Evolutionary conservation across 2,113 vertebrate species (phyloP), one percentile per base, ranked within the genome.

Genomic region (Theristicus caerulescens): DNA sequence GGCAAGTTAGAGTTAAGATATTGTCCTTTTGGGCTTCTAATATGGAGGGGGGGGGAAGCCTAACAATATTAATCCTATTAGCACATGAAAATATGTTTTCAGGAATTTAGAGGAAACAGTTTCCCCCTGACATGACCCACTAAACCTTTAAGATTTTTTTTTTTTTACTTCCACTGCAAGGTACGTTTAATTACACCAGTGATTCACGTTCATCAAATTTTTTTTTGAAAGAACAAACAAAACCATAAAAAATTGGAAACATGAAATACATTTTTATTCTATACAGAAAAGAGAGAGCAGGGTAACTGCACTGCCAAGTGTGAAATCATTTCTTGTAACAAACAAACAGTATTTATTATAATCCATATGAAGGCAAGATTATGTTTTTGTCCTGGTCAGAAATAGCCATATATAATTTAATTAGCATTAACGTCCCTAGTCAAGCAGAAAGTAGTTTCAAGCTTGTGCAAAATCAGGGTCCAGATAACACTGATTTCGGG

Each of bases 31-130:
- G 13, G 46, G 29, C 26, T 94, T 77, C 74, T 62, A 82, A 81
- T 24, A 69, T 1, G 8, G 3, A 3, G 9, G 4, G 10, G 46
- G 2, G 4, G 49, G 24, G 12, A 40, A 25, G 10, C 9, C 27
- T 24, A 69, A 65, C 19, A 61, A 40, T 26, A 79, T n/a, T 52
- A 64, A 47, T n/a, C 29, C 4, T 58, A 58, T n/a, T 86, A 69
- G 11, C 20, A 76, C 17, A 54, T 22, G 6, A 88, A 92, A 82
- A 34, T 27, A n/a, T 1, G 9, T 65, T 76, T 85, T 86, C 54
- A 80, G 27, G 38, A 86, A 70, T 69, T 65, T 16, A 90, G 40
- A 87, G 55, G 36, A 82, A 94, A 85, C 44, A 6, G 17, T 82
- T 91, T 47, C 44, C 34, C 26, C 71, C 52, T 80, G n/a, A 62